phyloP scores from a whole-genome alignment of 1,140 invertebrate species.

The Eumeta japonica region DNA sequence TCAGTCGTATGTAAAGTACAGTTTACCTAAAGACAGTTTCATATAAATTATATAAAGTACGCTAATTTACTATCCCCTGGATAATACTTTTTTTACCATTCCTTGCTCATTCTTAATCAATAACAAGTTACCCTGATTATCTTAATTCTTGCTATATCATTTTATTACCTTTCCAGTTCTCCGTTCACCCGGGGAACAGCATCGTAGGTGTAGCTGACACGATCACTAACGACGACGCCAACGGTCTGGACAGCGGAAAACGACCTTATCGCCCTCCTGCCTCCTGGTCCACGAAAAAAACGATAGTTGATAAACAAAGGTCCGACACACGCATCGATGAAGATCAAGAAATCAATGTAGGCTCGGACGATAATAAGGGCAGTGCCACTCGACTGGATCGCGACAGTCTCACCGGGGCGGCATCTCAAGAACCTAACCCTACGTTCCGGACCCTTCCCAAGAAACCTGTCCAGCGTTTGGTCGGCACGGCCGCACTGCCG shows the following conservation, averaged over 20 bases:
- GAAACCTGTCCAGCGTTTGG: slow-evolving; percentile 3
- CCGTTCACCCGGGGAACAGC: slow-evolving; percentile 38
- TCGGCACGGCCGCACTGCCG: too few species aligned
- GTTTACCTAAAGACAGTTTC: too few species aligned
- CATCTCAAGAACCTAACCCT: slow-evolving; percentile 14
- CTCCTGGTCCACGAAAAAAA: slow-evolving; percentile 23
- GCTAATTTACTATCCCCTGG: too few species aligned
- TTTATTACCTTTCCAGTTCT: slow-evolving; percentile 33
- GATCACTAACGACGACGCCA: slow-evolving; percentile 24
- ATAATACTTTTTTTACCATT: too few species aligned
- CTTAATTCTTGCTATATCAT: too few species aligned
- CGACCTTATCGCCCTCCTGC: slow-evolving; percentile 30
- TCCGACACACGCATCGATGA: not conserved
- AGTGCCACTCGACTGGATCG: slow-evolving; percentile 1
- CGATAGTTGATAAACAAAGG: not conserved
- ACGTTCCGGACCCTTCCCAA: slow-evolving; percentile 15
- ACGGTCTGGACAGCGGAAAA: slow-evolving; percentile 36
- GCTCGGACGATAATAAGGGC: not conserved
- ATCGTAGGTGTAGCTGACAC: slow-evolving; percentile 39
- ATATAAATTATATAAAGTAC: too few species aligned
- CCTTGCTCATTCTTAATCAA: too few species aligned
- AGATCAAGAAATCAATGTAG: not conserved
- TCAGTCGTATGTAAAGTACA: too few species aligned
- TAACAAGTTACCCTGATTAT: too few species aligned
- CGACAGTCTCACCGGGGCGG: slow-evolving; percentile 17